Base-by-base conservation (phyloP, 2,888 invertebrate genomes). In the Lissocephala sabroskyi region DNA sequence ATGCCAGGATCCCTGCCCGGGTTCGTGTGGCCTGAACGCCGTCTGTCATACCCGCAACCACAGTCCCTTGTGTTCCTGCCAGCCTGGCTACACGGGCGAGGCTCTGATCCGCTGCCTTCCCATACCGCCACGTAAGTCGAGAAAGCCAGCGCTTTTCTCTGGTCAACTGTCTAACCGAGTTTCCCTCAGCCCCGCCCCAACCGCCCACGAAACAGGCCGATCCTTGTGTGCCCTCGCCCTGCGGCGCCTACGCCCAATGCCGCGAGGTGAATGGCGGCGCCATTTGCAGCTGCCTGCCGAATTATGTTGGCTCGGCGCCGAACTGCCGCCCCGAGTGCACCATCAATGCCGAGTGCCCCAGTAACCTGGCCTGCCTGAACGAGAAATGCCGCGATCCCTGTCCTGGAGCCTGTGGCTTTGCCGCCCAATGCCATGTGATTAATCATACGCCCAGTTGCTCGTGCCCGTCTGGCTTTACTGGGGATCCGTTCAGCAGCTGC, bases 31-130 rank as follows among this genome's bases (percentile, higher is more conserved):
- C 13, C 88, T 90, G 60, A 91, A 91, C 74, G 91, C 95, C 7
- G 87, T 89, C 46, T 95, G 95, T 65, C 89, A 90, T 82, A 93
- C 94, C 16, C 89, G 92, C 54, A 91, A 92, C 68, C 95, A 95
- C 77, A 92, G 92, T 79, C 94, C 95, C 1, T 89, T 93, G 59
- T 94, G 94, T 79, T 89, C 90, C 14, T 94, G 94, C 79, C 88
- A 89, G 56, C 84, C 88, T 11, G 88, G 89, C 43, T 90, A 87
- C 68, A 91, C 91, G 10, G 94, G 94, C n/a, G 92, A 93, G 87
- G 91, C 93, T 2, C 92, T 93, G 79, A 88, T 86, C 35, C 87
- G 89, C 66, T 91, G 91, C 70, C 86, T 88, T 65, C 84, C 85
- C 9, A 79, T 86, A 62, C 88, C 88, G 83, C 87, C 88, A 83